Conservation (phyloP, 1,140 invertebrate genomes). For the Dinoponera quadriceps region DNA sequence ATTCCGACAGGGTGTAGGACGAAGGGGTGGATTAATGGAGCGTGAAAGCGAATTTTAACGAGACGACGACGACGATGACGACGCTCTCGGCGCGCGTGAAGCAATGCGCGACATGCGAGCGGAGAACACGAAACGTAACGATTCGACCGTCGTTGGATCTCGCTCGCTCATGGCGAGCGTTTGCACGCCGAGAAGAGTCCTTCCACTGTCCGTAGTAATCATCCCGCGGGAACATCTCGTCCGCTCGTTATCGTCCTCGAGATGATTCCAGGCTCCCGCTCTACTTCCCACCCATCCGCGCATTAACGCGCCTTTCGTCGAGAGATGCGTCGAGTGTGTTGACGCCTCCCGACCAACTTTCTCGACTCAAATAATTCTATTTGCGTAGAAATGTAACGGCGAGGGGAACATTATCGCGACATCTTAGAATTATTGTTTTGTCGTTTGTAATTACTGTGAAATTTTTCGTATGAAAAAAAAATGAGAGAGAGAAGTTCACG, state of each 20-base stretch:
- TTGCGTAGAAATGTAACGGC: too few species aligned
- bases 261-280: neutral
- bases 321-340: too few species aligned
- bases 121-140: neutral
- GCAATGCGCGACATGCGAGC: neutral
- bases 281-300: neutral
- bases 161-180: neutral
- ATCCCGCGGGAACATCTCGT: neutral
- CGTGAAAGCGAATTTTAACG: conserved; percentile 63
- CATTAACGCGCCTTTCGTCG: neutral
- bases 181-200: conserved; percentile 9
- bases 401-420: too few species aligned
- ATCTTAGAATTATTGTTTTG: too few species aligned
- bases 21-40: conserved; percentile 11
- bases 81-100: neutral
- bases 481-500: too few species aligned
- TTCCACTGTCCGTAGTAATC: conserved; percentile 7
- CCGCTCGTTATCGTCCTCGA: conserved; percentile 4
- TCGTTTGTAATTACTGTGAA: too few species aligned
- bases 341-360: too few species aligned
- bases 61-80: conserved; percentile 24
- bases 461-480: too few species aligned
- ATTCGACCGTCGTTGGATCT: neutral
- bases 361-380: too few species aligned
- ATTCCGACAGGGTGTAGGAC: neutral